Conservation (phyloP, 1,140 invertebrate species). For the Drosophila virilis region DNA sequence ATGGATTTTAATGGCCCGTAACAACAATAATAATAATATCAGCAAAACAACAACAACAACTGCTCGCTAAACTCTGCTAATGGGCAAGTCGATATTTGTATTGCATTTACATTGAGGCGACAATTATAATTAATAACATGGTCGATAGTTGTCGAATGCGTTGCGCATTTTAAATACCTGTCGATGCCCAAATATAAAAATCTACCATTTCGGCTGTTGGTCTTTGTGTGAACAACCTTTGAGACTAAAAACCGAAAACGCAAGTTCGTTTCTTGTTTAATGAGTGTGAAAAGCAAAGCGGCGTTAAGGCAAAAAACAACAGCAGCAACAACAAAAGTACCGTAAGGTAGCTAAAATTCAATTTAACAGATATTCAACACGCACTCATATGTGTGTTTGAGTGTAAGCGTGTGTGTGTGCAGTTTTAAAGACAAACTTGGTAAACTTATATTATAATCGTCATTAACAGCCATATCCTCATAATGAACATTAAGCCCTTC, state of each 20-base stretch:
- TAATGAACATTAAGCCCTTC: conserved; percentile 29
- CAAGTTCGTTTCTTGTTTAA: conserved; percentile 64
- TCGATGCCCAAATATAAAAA: neutral
- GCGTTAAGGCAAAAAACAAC: conserved; percentile 13
- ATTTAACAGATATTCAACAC: conserved; percentile 73
- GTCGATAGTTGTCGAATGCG: conserved; percentile 41
- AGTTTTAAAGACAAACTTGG: conserved; percentile 28
- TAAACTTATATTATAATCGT: conserved; percentile 56
- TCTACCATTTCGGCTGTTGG: neutral
- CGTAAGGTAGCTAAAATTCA: conserved; percentile 67
- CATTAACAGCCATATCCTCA: conserved; percentile 21
- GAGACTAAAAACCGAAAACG: conserved; percentile 54
- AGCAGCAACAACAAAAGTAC: conserved; percentile 46
- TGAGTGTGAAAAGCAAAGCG: conserved; percentile 64
- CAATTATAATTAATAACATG: conserved; percentile 62
- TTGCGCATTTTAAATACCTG: conserved; percentile 44
- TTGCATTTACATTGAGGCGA: conserved; percentile 40
- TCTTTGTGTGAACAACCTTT: conserved; percentile 57
- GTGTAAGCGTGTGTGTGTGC: conserved; percentile 27
- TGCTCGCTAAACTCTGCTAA: conserved; percentile 41
- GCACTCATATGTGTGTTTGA: conserved; percentile 49
- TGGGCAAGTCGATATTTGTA: conserved; percentile 69
- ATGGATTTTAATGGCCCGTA: conserved; percentile 76
- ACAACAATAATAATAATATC: conserved; percentile 50
- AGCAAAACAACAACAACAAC: conserved; percentile 49